Evolutionary conservation across 2,888 invertebrate genomes (phyloP).

Genomic region (Branchipolynoe longqiensis): DNA sequence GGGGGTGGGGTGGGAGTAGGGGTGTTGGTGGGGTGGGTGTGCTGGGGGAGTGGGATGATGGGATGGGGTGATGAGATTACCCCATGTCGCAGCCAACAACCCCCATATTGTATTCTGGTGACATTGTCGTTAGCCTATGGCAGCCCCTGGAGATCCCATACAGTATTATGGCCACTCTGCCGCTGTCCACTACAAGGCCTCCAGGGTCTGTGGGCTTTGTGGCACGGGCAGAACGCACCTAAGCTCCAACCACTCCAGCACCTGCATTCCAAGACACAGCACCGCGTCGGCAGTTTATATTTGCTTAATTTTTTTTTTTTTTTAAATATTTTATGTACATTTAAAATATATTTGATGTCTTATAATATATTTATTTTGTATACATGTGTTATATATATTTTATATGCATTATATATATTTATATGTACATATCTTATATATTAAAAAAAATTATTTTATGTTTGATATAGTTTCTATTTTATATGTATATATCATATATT

Average conservation of each 20-base stretch:
- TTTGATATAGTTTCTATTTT: too few relatives aligned
- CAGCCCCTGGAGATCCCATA: constrained; percentile 9
- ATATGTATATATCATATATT: too few relatives aligned
- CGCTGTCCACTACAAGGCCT: constrained; percentile 6
- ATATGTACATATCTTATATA: too few relatives aligned
- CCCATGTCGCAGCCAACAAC: neutral
- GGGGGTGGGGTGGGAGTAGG: neutral
- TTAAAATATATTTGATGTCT: too few relatives aligned
- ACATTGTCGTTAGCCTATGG: constrained; percentile 32
- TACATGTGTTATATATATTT: neutral
- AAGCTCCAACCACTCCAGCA: too few relatives aligned
- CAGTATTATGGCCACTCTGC: neutral
- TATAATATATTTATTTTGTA: neutral
- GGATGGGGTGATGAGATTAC: constrained; percentile 27
- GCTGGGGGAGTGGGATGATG: neutral
- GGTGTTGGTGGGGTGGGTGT: neutral
- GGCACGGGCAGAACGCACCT: too few relatives aligned
- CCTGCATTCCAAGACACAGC: too few relatives aligned
- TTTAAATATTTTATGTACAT: too few relatives aligned
- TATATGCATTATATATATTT: neutral
- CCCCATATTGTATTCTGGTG: constrained; percentile 18
- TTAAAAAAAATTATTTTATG: too few relatives aligned
- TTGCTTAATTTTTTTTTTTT: too few relatives aligned
- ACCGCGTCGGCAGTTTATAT: too few relatives aligned
- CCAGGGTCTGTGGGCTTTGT: too few relatives aligned